Evolutionary conservation across 2,797 vertebrate species (phyloP), one percentile per base, ranked within the genome.

Genomic region (Odontamblyopus lacepedii): DNA sequence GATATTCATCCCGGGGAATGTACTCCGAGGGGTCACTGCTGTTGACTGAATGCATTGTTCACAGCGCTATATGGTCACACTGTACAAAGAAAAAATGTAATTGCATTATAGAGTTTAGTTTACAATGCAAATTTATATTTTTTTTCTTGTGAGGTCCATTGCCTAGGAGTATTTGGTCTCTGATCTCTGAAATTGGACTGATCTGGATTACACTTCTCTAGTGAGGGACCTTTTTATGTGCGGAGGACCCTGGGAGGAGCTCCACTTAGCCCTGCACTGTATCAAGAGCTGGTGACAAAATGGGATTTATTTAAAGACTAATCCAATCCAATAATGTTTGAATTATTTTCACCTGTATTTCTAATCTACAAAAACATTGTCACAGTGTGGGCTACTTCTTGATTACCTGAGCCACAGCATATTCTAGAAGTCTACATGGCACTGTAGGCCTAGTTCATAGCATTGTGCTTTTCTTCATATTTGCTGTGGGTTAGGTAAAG

Each of bases 161-260:
- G 2, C 32, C 15, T 60, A 38, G 0, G 63, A 30, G 63, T 69
- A 67, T 32, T 66, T 51, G 35, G 29, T 60, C 44, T 69, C 32
- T 62, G 19, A 35, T 75, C 1, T 48, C 35, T 19, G 27, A 50
- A 72, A 41, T 29, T 13, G 57, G 67, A 23, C 18, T 62, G 60
- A 2, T 78, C 7, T 65, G 60, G 16, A 26, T 26, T 53, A 19
- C 23, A 67, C 30, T n/a, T 30, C 18, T 44, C 56, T 69, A 57
- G 73, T 79, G 73, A 60, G 64, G 26, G 7, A 26, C 38, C 63
- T 61, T 77, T 84, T 81, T 86, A 88, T 87, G 15, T 65, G 56
- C 73, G 29, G 38, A 69, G 48, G 60, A 70, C 44, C 67, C 65
- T 77, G 84, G 90, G 91, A 74, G 91, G 91, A 86, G 91, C 83